Evolutionary conservation across 2,888 invertebrate species (phyloP), one percentile per base, ranked within the genome.

Genomic region (Philonicus albiceps): DNA sequence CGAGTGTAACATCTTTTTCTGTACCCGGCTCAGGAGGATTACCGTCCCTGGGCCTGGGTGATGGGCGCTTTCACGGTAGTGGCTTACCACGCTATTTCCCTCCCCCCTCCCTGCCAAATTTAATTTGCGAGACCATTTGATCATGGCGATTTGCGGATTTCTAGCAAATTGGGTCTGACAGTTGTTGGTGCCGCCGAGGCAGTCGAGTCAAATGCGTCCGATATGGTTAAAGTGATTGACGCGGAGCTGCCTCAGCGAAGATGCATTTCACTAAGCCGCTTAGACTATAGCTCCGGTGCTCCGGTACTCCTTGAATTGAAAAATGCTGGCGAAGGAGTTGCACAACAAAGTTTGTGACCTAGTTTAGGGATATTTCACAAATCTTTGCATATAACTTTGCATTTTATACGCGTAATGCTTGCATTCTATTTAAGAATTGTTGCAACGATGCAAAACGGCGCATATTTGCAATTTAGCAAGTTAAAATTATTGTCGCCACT

Each of bases 61-160:
- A 64, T 31, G 49, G 49, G 49, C 49, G 40, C 74, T 64, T 83
- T 75, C 78, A 53, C 72, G 75, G 64, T 49, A 85, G 40, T 86
- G 86, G 86, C 64, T 86, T 74, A 78, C 83, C 83, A 85, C 78
- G 85, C 87, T 80, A 87, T 87, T 87, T 72, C 49, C 85, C 73
- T 49, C 27, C 86, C 86, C 75, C 87, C 49, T 81, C 73, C 72
- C 27, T 87, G 87, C 75, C 87, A 86, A 87, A 87, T 85, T 87
- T 86, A 87, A 86, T 87, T 87, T 87, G 85, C 43, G 80, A 80
- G 80, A 81, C 53, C 85, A 86, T 87, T 87, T 86, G 85, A 87
- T 86, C 87, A 86, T 11, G 53, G 74, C 80, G 75, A 86, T 74
- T 81, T 85, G 85, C 43, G 85, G 85, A 85, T 85, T 85, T 73